Evolutionary conservation across 2,113 vertebrate genomes (phyloP).

Genomic region (Rousettus leschenaultii): DNA sequence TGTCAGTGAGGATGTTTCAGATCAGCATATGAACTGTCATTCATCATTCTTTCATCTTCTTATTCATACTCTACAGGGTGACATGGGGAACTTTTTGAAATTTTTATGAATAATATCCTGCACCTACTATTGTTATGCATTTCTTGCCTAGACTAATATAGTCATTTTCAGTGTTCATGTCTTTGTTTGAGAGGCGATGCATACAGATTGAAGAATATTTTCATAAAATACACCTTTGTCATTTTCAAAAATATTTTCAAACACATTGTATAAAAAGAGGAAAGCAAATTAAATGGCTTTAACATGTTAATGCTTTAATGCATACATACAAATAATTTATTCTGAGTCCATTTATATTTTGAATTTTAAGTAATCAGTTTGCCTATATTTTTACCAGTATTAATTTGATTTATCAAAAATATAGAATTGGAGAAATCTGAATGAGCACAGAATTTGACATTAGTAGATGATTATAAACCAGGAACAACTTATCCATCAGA

Average conservation of each 20-base stretch:
- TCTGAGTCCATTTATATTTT: neutral
- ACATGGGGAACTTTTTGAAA: neutral
- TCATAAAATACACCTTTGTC: neutral
- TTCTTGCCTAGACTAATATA: neutral
- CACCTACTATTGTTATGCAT: rapidly evolving
- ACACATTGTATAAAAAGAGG: neutral
- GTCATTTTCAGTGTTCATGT: neutral
- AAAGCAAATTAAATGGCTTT: neutral
- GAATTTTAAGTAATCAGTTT: neutral
- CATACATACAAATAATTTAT: neutral
- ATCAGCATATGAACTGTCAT: neutral
- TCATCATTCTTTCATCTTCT: neutral
- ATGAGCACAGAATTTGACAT: neutral
- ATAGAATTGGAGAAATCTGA: neutral
- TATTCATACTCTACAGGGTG: rapidly evolving
- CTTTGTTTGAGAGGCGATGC: neutral
- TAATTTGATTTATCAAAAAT: neutral
- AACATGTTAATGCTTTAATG: neutral
- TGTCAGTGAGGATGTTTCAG: neutral
- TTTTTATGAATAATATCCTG: neutral
- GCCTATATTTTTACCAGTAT: neutral
- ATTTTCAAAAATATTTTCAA: neutral
- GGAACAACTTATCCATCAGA: neutral
- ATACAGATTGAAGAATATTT: neutral
- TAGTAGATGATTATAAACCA: neutral